These are phyloP conservation scores for Phrynosoma blainvillii DNA, from an alignment of 2,113 vertebrate species.

Conservation along the genomic window DNA sequence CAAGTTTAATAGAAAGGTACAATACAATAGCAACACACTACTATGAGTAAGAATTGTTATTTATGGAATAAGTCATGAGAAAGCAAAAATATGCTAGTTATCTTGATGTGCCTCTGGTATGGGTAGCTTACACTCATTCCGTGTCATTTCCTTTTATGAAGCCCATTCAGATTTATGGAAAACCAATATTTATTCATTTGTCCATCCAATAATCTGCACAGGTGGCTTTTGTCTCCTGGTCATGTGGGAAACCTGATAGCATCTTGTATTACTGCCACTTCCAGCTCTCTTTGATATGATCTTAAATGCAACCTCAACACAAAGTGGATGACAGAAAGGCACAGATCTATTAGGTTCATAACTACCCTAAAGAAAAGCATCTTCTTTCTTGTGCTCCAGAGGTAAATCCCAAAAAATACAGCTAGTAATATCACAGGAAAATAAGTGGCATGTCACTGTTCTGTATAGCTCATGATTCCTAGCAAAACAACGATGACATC, in stretches of 20 bases:
- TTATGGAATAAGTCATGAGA: not conserved
- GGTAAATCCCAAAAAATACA: not conserved
- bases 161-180: constrained; percentile 15
- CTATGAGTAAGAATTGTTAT: not conserved
- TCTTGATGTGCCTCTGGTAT: not conserved
- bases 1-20: not conserved
- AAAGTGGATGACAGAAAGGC: not conserved
- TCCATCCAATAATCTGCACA: constrained; percentile 47
- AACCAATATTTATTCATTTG: constrained; percentile 30
- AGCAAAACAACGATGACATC: not conserved
- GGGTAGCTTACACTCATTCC: not conserved
- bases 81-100: not conserved
- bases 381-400: not conserved
- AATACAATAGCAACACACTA: not conserved
- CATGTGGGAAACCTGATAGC: constrained; percentile 46
- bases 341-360: not conserved
- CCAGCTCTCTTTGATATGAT: constrained; percentile 32
- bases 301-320: constrained; percentile 34
- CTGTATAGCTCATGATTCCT: not conserved
- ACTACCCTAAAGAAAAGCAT: not conserved
- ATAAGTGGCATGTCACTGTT: not conserved
- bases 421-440: not conserved
- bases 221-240: constrained; percentile 45
- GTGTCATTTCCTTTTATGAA: constrained; percentile 31
- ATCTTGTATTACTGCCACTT: constrained; percentile 27